Evolutionary conservation across 2,797 vertebrate genomes (phyloP), one percentile per base, ranked within the genome.

Genomic region (Sebastiscus albofasciatus): DNA sequence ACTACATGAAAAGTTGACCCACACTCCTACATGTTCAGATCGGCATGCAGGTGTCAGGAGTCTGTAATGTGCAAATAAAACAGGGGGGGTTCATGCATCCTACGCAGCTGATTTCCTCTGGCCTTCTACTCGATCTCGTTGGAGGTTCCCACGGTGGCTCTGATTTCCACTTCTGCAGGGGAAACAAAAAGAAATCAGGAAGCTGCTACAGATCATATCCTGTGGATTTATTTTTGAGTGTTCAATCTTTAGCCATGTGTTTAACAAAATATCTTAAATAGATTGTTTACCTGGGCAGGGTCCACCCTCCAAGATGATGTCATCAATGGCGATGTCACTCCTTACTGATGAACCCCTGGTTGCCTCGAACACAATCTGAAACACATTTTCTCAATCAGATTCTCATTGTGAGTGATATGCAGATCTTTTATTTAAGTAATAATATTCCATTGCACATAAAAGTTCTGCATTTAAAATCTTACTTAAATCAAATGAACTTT

Each of bases 281-380:
- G 12, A 12, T 6, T 6, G 8, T 39, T 85, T 69, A 94, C 94
- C 93, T 86, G 90, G 89, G 72, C 94, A 95, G 1, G 87, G 88
- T 67, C 93, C 97, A 56, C 95, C 91, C 84, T 97, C 95, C 92
- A 99, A 96, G 64, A 88, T 81, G 77, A 99, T 86, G 87, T 99
- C 98, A 91, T 99, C 98, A 20, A 99, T 94, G 83, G 97, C 97
- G 61, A 96, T 97, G 89, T 99, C 98, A 76, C 98, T 98, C 92
- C 97, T 96, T 26, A 98, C 86, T 1, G 98, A 98, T 5, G 96
- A 66, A 49, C 98, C 98, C 0, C 97, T 94, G 81, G 93, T 94
- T 0, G 96, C 98, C 91, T 98, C 96, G 93, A 99, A 97, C 84
- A 97, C 96, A 81, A 99, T 96, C 98, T 99, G 90, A 27, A 64